A percentile compares a stretch with the other conserved stretches of the same genome.
phyloP scores from a whole-genome alignment of 2,113 vertebrate species.

The Urocynchramus pylzowi region DNA sequence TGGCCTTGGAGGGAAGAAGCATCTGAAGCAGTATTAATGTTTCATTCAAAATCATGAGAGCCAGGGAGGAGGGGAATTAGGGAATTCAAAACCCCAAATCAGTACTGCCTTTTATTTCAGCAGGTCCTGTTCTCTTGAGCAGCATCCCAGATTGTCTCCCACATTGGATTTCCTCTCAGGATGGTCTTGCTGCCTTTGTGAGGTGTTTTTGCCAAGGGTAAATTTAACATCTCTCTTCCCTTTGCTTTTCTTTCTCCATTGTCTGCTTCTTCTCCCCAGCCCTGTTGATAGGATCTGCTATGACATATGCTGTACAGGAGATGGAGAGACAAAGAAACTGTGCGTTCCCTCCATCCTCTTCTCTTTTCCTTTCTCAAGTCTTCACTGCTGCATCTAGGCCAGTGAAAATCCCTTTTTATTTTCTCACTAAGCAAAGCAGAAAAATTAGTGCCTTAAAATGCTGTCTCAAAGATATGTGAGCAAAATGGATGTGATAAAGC shows the following conservation, averaged over 20 bases:
- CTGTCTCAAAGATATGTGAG: background rate
- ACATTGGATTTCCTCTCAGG: background rate
- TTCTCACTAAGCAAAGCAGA: background rate
- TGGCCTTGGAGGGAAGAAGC: conserved; percentile 61
- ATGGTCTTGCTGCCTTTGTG: background rate
- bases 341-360: background rate
- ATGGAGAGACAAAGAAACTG: background rate
- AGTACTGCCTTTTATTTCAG: conserved; percentile 1
- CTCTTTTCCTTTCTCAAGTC: background rate
- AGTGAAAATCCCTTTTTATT: background rate
- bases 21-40: conserved; percentile 64
- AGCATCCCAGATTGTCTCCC: background rate
- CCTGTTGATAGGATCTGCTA: background rate
- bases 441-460: background rate
- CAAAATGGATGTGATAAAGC: background rate
- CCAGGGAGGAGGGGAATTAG: background rate
- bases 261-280: background rate
- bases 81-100: conserved; percentile 13
- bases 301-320: background rate
- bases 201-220: background rate
- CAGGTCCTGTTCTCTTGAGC: background rate
- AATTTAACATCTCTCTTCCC: background rate
- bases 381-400: background rate
- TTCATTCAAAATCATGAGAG: conserved; percentile 47
- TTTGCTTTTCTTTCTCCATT: background rate